Evolutionary conservation across 1,140 invertebrate genomes (phyloP), one percentile per base, ranked within the genome.

Genomic region (Colletes gigas): DNA sequence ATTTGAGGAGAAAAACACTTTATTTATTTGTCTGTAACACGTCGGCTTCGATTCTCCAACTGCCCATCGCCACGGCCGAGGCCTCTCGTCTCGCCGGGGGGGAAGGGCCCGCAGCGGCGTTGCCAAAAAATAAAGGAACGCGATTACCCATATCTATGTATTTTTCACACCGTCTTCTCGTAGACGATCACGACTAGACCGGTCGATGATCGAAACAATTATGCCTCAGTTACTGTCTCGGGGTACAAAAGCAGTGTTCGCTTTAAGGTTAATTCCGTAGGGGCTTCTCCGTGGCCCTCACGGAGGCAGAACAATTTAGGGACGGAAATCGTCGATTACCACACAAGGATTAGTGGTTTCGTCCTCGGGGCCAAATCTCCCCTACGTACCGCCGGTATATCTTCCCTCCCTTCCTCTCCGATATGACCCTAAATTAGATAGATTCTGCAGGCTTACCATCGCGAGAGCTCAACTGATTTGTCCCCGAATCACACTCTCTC

Each of bases 311-410:
- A 88, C 88, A 89, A 89, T 90, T 88, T 87, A 88, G 79, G 83
- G 83, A 82, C 88, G 88, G 89, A 90, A 90, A 90, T 89, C 88
- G 86, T 85, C 88, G 86, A 90, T 90, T 90, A 89, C 88, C 81
- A 78, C 83, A 77, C 81, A 78, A 89, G 86, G 82, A 89, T 89
- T 89, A 88, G 89, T 82, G 88, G 88, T 85, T 88, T 86, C 79
- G 78, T 88, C 84, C 79, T 69, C 82, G 41, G 84, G 84, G 67
- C 68, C 82, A 86, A 86, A 83, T 72, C 63, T 73, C 71, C 78
- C 83, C 79, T 81, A 69, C 78, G 78, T 62, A 62, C 74, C 67
- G 30, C 67, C 82, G 78, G 71, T 84, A 84, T 85, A 85, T 85
- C 84, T 85, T 85, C 67, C 79, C 30, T 12, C 67, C 59, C 30